Evolutionary conservation across 2,113 vertebrate genomes (phyloP), one percentile per base, ranked within the genome.

Genomic region (Galeopterus variegatus): DNA sequence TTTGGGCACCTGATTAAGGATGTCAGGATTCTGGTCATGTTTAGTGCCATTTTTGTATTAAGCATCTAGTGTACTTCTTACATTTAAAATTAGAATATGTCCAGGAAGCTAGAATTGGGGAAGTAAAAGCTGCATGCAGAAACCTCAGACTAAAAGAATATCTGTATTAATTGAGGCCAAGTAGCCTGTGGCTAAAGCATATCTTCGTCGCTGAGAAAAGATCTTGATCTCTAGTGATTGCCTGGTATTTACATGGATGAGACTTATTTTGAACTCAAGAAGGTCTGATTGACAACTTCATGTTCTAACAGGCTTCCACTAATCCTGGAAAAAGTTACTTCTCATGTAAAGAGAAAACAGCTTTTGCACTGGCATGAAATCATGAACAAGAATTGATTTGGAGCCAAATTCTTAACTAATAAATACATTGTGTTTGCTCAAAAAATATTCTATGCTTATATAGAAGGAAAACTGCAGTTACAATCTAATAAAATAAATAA

Each of bases 1-100:
- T 70, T 12, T 64, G 45, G 62, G 8, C 8, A 69, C 45, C 11
- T 62, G 18, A 73, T 48, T 73, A 36, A 65, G 36, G 24, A 73
- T 73, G 10, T 45, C 33, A 81, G 41, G 41, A 41, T 41, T 65
- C 26, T 65, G 13, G 13, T 24, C 26, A 64, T 83, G 24, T 72
- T 56, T 36, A 24, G 10, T 52, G 24, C 1, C 2, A 73, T 70
- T n/a, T 19, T 41, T 82, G 1, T 67, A 54, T 80, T 80, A 45
- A 85, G 7, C 19, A 79, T 65, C 12, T 56, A 72, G n/a, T 36
- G 6, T 48, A 36, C 13, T 80, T 86, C 79, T 73, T 76, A 8
- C 26, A 65, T 75, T 81, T 58, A 82, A 95, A 84, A 79, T 88
- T 26, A 48, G 52, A 85, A 41, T 80, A 95, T 48, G 7, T 45